Conservation (phyloP, 2,113 vertebrate genomes). For the Bombycilla garrulus region DNA sequence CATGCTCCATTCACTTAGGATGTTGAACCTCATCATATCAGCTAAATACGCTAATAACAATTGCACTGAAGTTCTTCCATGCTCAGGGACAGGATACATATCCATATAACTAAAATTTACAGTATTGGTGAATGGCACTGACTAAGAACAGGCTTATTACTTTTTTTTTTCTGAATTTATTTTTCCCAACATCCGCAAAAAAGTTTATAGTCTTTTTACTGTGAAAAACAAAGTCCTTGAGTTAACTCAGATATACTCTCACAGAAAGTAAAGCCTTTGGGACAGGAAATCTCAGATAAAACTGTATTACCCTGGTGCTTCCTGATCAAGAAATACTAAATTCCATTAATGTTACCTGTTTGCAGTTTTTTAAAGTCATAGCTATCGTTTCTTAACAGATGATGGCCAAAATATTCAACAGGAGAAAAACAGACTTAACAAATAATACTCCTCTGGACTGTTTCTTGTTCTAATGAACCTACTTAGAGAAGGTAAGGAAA, state of each 20-base stretch:
- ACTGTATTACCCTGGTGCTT: not conserved
- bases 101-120: not conserved
- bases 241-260: not conserved
- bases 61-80: not conserved
- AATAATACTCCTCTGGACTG: not conserved
- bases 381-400: not conserved
- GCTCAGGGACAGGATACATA: not conserved
- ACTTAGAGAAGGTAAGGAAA: not conserved
- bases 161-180: not conserved
- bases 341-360: not conserved
- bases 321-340: not conserved
- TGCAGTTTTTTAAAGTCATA: not conserved
- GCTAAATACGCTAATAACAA: not conserved
- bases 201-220: not conserved
- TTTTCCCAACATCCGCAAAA: not conserved
- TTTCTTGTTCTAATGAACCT: not conserved
- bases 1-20: not conserved
- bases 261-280: not conserved
- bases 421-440: not conserved
- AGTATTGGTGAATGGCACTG: not conserved
- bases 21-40: not conserved
- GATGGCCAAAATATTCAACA: not conserved
- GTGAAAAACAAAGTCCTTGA: not conserved
- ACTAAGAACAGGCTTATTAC: not conserved
- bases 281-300: not conserved